These are phyloP conservation scores for Falcunculus frontatus DNA, from an alignment of 2,113 vertebrate genomes.

Conservation along the genomic window DNA sequence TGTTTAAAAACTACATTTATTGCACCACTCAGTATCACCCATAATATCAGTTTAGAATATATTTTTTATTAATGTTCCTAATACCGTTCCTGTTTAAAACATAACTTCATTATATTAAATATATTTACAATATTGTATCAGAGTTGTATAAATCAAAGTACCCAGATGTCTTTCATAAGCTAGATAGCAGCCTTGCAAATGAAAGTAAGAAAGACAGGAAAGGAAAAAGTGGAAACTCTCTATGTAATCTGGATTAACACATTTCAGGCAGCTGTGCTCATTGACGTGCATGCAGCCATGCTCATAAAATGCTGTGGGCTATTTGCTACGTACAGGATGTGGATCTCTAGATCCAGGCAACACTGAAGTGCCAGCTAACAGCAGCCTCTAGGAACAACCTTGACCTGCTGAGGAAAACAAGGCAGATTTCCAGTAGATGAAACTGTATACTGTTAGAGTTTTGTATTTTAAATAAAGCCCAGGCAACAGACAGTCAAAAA, in stretches of 20 bases:
- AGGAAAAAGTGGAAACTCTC: background rate
- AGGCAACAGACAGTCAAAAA: background rate
- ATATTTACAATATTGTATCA: background rate
- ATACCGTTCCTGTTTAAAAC: background rate
- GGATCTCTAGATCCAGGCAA: background rate
- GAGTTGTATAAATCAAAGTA: background rate
- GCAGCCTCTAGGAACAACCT: background rate
- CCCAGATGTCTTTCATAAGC: background rate
- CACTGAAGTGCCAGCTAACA: background rate
- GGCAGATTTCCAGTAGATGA: background rate
- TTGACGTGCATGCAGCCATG: too few species aligned
- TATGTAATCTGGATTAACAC: background rate
- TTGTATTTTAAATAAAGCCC: background rate
- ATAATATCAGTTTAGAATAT: background rate
- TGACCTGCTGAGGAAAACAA: background rate
- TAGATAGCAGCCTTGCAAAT: background rate
- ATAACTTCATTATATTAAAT: background rate
- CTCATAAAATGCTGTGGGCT: background rate
- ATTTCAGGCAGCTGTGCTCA: background rate
- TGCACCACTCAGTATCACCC: background rate
- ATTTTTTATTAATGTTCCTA: background rate
- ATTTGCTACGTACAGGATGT: background rate
- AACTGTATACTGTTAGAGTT: background rate
- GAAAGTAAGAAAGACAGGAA: background rate
- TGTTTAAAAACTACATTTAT: constrained; percentile 6